Conservation (phyloP, 2,113 vertebrate species). For the Hippocampus abdominalis region DNA sequence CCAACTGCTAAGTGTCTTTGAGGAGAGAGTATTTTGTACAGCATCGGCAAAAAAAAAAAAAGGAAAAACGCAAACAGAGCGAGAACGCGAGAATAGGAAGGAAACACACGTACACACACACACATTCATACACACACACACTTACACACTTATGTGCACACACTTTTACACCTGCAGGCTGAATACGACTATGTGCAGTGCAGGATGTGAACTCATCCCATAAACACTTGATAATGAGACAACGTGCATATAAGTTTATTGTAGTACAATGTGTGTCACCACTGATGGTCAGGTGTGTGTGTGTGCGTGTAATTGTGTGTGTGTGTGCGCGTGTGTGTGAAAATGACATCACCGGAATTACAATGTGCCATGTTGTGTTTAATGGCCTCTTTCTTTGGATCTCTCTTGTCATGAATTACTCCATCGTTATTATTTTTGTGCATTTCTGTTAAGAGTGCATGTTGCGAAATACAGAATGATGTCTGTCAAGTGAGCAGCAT, state of each 20-base stretch:
- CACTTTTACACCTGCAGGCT: neutral
- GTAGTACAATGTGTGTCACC: neutral
- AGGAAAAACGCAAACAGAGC: neutral
- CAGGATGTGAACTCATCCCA: slow-evolving; percentile 19
- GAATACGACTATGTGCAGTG: neutral
- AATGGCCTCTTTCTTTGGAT: neutral
- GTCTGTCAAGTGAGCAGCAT: neutral
- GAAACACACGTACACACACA: neutral
- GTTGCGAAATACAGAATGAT: neutral
- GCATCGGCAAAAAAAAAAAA: slow-evolving; percentile 36
- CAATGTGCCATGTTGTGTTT: neutral
- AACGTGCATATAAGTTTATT: neutral
- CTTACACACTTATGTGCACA: neutral
- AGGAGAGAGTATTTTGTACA: slow-evolving; percentile 35
- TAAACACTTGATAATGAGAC: slow-evolving; percentile 15
- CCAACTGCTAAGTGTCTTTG: slow-evolving; percentile 30
- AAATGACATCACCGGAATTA: neutral
- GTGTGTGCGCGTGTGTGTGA: neutral
- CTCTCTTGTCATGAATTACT: neutral
- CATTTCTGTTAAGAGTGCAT: neutral
- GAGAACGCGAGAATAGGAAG: neutral
- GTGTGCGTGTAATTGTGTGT: neutral
- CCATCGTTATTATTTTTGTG: neutral
- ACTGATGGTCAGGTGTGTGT: neutral
- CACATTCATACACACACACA: neutral